Evolutionary conservation across 2,888 invertebrate genomes (phyloP).

Genomic region (Andricus curvator): DNA sequence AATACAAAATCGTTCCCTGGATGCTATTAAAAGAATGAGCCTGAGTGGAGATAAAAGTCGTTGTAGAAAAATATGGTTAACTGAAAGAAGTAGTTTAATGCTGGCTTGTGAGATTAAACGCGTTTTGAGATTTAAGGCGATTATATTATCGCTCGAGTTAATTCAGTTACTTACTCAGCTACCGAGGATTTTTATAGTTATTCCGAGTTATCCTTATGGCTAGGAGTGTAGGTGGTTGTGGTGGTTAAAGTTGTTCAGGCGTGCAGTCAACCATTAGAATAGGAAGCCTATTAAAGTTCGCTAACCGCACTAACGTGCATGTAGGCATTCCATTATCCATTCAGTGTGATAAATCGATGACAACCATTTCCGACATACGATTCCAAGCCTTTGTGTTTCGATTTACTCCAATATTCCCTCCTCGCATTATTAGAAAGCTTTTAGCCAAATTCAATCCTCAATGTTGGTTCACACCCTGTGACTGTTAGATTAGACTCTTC

Average conservation of each 20-base stretch:
- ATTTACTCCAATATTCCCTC: conserved; percentile 20
- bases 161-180: conserved; percentile 28
- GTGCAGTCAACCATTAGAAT: conserved; percentile 37
- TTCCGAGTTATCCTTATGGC: conserved; percentile 5
- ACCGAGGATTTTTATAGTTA: conserved; percentile 35
- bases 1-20: not conserved
- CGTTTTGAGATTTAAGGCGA: conserved; percentile 9
- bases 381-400: conserved; percentile 27
- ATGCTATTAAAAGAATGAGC: conserved; percentile 13
- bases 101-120: not conserved
- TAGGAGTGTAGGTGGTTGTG: conserved; percentile 30
- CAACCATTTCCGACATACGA: conserved; percentile 37
- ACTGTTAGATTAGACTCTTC: conserved; percentile 30
- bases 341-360: conserved; percentile 37
- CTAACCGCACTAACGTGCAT: conserved; percentile 39
- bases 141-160: conserved; percentile 16
- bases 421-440: conserved; percentile 32
- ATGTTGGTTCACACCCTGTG: conserved; percentile 17
- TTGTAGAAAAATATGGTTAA: conserved; percentile 5
- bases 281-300: conserved; percentile 37
- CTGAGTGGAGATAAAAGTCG: conserved; percentile 4
- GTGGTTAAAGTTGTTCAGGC: conserved; percentile 33
- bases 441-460: conserved; percentile 29
- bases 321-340: conserved; percentile 36
- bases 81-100: not conserved